Evolutionary conservation across 1,140 invertebrate species (phyloP), one percentile per base, ranked within the genome.

Genomic region (Scaptomyza montana): DNA sequence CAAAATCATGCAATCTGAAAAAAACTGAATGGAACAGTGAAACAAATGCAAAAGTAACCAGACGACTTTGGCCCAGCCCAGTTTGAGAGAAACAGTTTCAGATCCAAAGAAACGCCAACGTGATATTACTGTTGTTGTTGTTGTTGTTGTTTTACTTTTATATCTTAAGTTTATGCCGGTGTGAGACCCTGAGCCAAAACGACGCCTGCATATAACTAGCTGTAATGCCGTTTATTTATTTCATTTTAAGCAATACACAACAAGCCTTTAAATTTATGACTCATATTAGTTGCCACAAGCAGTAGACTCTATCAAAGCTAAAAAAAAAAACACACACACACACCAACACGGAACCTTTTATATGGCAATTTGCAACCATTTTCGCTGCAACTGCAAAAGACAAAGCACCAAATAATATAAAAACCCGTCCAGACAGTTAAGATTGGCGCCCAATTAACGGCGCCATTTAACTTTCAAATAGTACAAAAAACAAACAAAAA

Each of bases 291-390:
- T 80, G 78, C 82, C 56, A 41, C 30, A 51, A 72, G 50, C 61
- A 50, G 55, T 46, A 47, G 49, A 25, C 21, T 25, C 21, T 2
- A 1, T 25, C 64, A 25, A 36, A 25, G 21, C 21, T 61, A 47
- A 43, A 45, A 59, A 45, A 59, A 53, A 39, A 39, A 59, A 12
- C 8, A 57, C 43, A 54, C 47, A 13, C 62, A 69, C 67, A 82
- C 79, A 63, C 70, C 74, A 86, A 86, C 78, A 82, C 82, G 82
- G 82, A 86, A 86, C 84, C 77, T 87, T 86, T 86, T 89, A 87
- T 79, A 79, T 69, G 71, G 80, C 85, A 89, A 89, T 89, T 89
- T 89, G 84, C 84, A 84, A 70, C 84, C 74, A 80, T 89, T 87
- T 89, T 74, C 68, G 64, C 63, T 39, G 79, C 79, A 74, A 89